phyloP scores from a whole-genome alignment of 2,797 vertebrate genomes.

The Margarornis squamiger region DNA sequence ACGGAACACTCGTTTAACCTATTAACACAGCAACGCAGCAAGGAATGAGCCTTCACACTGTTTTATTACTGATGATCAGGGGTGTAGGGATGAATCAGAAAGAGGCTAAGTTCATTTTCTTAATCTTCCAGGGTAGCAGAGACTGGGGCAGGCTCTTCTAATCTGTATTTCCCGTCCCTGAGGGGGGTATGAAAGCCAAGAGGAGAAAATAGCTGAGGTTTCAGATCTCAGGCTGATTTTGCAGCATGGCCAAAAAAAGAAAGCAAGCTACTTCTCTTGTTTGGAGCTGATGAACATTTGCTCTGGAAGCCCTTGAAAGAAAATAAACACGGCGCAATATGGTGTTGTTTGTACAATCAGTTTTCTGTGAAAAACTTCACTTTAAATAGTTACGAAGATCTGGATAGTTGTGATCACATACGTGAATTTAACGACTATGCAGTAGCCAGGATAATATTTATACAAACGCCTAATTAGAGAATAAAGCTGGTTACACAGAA shows the following conservation, averaged over 20 bases:
- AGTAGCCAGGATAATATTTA: not conserved
- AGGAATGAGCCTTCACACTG: not conserved
- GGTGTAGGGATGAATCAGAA: not conserved
- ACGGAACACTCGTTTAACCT: fast-evolving
- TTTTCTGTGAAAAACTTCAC: slow-evolving; percentile 7
- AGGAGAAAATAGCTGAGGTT: slow-evolving; percentile 35
- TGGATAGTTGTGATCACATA: not conserved
- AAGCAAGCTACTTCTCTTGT: slow-evolving; percentile 12
- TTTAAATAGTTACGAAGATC: not conserved
- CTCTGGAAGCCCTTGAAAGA: slow-evolving; percentile 33
- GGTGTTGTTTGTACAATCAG: not conserved
- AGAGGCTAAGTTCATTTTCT: not conserved
- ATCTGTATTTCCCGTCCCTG: not conserved
- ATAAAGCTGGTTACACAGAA: not conserved
- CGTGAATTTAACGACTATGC: not conserved
- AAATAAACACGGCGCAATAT: not conserved
- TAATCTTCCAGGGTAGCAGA: not conserved
- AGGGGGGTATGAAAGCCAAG: not conserved
- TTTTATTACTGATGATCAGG: not conserved
- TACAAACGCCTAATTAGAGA: not conserved
- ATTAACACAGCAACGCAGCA: not conserved
- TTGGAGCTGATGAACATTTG: slow-evolving; percentile 12
- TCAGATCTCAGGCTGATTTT: slow-evolving; percentile 27
- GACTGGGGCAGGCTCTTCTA: not conserved
- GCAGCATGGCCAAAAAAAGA: slow-evolving; percentile 14